These are phyloP conservation scores for Betta splendens DNA, from an alignment of 2,797 vertebrate species.

Conservation along the genomic window DNA sequence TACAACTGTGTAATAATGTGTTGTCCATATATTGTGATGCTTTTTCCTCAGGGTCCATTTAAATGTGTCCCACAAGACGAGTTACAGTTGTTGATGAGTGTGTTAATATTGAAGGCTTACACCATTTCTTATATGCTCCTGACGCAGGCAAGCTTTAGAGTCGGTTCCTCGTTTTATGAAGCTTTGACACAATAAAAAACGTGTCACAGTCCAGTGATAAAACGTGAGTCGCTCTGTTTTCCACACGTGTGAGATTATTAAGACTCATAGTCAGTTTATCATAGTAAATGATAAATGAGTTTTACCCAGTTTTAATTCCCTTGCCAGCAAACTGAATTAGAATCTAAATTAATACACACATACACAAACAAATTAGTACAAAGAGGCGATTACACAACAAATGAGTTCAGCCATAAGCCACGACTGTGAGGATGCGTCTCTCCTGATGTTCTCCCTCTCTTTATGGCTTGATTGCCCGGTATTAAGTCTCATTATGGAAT, in stretches of 20 bases:
- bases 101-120: background rate
- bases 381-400: conserved; percentile 62
- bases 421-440: conserved; percentile 63
- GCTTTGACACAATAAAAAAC: conserved; percentile 16
- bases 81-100: too few species aligned
- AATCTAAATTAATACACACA: conserved; percentile 32
- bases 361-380: conserved; percentile 57
- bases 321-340: conserved; percentile 47
- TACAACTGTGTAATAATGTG: too few species aligned
- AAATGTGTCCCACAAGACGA: background rate
- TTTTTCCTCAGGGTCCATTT: too few species aligned
- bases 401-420: conserved; percentile 63
- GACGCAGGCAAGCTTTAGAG: background rate
- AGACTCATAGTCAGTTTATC: conserved; percentile 51
- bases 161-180: conserved; percentile 1
- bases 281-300: conserved; percentile 62
- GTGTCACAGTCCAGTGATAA: too few species aligned
- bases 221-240: conserved; percentile 45
- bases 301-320: conserved; percentile 61
- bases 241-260: conserved; percentile 47
- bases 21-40: too few species aligned
- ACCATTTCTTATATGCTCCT: background rate
- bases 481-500: conserved; percentile 24
- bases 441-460: conserved; percentile 40
- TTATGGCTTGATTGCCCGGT: conserved; percentile 34